These are phyloP conservation scores for Sesia bembeciformis DNA, from an alignment of 2,888 invertebrate species.

Conservation along the genomic window DNA sequence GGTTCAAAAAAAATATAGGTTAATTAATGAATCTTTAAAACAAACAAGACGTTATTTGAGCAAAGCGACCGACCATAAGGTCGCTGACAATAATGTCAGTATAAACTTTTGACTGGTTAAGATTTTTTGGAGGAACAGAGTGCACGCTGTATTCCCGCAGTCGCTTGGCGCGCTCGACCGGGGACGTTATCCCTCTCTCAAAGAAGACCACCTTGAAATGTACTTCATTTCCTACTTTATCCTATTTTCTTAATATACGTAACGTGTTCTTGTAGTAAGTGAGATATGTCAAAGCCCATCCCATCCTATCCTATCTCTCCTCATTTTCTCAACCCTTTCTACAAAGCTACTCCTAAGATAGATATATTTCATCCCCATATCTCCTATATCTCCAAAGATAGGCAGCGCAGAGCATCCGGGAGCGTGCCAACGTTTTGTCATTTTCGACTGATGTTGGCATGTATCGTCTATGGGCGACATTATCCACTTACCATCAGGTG, in stretches of 20 bases:
- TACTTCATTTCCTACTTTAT: too few relatives aligned
- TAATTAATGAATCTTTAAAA: too few relatives aligned
- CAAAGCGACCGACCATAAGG: too few relatives aligned
- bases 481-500: background rate
- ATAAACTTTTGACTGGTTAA: background rate
- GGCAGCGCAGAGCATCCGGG: too few relatives aligned
- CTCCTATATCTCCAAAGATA: too few relatives aligned
- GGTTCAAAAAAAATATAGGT: too few relatives aligned
- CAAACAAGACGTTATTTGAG: too few relatives aligned
- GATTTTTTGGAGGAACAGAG: slow-evolving; percentile 1
- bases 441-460: background rate
- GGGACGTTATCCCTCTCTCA: background rate
- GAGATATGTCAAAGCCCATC: background rate
- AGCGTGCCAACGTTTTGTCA: background rate
- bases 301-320: too few relatives aligned
- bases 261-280: background rate
- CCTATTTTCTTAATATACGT: background rate
- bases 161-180: background rate
- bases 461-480: background rate
- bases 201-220: background rate
- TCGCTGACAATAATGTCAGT: too few relatives aligned
- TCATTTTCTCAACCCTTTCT: too few relatives aligned
- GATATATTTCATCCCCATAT: too few relatives aligned
- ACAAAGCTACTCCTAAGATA: too few relatives aligned
- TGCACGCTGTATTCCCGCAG: background rate